Evolutionary conservation across 2,113 vertebrate genomes (phyloP).

Genomic region (Mobula birostris): DNA sequence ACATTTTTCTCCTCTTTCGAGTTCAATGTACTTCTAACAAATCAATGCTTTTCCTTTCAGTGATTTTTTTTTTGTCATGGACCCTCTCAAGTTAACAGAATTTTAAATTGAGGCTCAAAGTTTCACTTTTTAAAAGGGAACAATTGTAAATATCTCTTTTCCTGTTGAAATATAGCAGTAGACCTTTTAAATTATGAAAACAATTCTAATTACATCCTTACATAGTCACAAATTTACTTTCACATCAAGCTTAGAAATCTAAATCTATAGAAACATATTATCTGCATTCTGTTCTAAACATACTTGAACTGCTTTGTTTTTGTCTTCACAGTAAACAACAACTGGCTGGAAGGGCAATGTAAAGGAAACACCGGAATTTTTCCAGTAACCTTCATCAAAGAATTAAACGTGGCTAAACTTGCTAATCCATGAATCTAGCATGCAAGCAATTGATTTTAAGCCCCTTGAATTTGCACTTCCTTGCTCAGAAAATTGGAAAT

Average conservation of each 20-base stretch:
- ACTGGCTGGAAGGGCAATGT: conserved; percentile 84
- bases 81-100: not conserved
- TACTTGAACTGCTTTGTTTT: not conserved
- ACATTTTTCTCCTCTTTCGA: not conserved
- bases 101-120: not conserved
- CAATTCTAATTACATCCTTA: not conserved
- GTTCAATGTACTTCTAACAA: not conserved
- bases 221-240: not conserved
- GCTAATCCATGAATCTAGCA: not conserved
- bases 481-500: not conserved
- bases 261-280: not conserved
- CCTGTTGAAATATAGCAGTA: not conserved
- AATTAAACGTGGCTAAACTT: not conserved
- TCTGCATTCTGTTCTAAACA: not conserved
- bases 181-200: not conserved
- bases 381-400: conserved; percentile 63
- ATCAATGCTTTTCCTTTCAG: not conserved
- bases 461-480: not conserved
- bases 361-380: conserved; percentile 82
- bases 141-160: not conserved
- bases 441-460: not conserved
- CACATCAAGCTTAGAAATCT: not conserved
- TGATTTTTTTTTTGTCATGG: not conserved
- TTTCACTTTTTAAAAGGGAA: not conserved
- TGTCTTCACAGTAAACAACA: conserved; percentile 70